Base-by-base conservation (phyloP, 2,888 invertebrate species). In the Nipponacmea schrenckii region DNA sequence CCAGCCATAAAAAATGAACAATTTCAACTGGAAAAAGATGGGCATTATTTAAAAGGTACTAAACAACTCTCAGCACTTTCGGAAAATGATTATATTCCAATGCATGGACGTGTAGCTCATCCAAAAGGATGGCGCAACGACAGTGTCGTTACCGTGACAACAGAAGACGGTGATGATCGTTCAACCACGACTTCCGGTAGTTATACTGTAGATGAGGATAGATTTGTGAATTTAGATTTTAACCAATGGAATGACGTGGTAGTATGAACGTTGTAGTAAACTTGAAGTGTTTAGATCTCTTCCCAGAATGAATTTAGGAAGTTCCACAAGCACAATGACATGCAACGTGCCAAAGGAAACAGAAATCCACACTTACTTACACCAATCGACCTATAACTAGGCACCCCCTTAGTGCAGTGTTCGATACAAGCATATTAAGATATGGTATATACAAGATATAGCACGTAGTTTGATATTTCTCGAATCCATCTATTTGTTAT, bases 101-200 rank as follows among this genome's bases (percentile, higher is more conserved):
- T 63, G n/a, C 68, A 68, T 46, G 48, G 17, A 2, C 15, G 68
- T 14, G 12, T 46, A 10, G 24, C 31, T 8, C 50, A 45, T 7
- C 20, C 63, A 12, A 50, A 69, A 27, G 76, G 76, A 69, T 78
- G 76, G 74, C 72, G 67, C 46, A 76, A 73, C 69, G 84, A 84
- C 26, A 84, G 84, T 72, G 70, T 83, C 27, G 78, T 80, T 45
- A 80, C 80, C 1, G 78, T 80, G 44, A 81, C 79, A 7, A 81
- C 81, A 46, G 84, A 85, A 69, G 79, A 82, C 39, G 84, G 84
- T 71, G 83, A 83, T 70, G 81, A 81, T 64, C 79, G 82, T 24
- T 83, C 84, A n/a, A 84, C 84, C 10, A 84, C 84, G 10, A 85
- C 85, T 8, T 84, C 84, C 0, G 85, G 85, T 5, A 85, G 85